Conservation (phyloP, 2,113 vertebrate species). For the Syrmaticus mikado region DNA sequence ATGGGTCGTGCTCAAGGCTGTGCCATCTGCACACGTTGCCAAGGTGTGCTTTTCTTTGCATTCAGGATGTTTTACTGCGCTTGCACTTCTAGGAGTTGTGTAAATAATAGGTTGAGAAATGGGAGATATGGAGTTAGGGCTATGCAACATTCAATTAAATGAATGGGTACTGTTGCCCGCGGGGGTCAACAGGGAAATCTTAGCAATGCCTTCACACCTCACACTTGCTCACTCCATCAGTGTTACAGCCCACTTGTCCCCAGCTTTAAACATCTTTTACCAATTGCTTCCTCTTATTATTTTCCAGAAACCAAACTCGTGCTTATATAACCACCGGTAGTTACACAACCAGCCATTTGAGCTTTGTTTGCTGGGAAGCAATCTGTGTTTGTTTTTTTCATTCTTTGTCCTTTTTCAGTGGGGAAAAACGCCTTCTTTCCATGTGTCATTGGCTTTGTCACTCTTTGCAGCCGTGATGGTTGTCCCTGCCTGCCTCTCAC, state of each 20-base stretch:
- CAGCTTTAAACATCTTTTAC: neutral
- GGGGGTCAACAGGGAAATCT: neutral
- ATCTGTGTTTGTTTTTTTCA: neutral
- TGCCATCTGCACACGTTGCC: neutral
- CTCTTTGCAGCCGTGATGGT: neutral
- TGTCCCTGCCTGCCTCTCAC: neutral
- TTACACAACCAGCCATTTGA: constrained; percentile 18
- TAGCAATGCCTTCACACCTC: neutral
- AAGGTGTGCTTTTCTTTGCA: neutral
- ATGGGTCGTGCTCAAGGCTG: too few species aligned
- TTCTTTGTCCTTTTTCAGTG: neutral
- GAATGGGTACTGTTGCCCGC: neutral
- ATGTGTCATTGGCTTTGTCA: neutral
- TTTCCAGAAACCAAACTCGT: constrained; percentile 16
- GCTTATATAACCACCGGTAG: neutral
- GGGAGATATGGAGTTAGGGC: neutral
- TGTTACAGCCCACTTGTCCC: neutral
- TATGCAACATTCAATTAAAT: neutral
- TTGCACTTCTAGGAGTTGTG: neutral
- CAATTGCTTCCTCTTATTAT: constrained; percentile 21
- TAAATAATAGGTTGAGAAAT: neutral
- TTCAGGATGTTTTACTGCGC: neutral
- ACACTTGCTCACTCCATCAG: neutral
- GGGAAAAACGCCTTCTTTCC: neutral
- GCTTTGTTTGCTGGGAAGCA: constrained; percentile 30